Base-by-base conservation (phyloP, 2,888 invertebrate genomes). In the Macropis europaea region DNA sequence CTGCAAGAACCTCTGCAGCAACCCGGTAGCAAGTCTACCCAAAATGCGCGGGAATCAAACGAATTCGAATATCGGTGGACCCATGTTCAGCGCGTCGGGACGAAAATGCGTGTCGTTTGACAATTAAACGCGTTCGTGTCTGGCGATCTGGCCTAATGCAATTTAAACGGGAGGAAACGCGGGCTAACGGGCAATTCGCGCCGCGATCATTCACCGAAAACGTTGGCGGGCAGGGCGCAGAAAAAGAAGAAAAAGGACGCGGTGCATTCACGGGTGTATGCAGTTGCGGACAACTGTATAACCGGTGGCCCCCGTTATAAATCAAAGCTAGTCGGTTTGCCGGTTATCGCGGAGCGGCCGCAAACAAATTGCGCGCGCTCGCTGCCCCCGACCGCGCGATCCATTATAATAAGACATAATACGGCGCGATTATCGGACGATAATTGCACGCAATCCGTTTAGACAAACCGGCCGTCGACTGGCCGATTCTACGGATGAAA, bases 331-430 rank as follows among this genome's bases (percentile, higher is more conserved):
- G 56, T 45, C 62, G 54, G 36, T 40, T 43, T 22, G 38, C 47
- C 28, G 50, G 43, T 40, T 53, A 72, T 71, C 48, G 50, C 40
- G 62, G 24, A 52, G 30, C 22, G 26, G 22, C 61, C 71, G 45
- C 71, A 52, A 71, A 72, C 52, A 56, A 62, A 72, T 72, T 52
- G 53, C 62, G 19, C 28, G 9, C 26, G 6, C 42, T 26, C 30
- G 32, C 30, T 11, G n/a, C 17, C 26, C 2, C n/a, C 17, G 15
- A 36, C n/a, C 15, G 9, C 22, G 26, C 70, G 60, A 48, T 48
- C 48, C 45, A 52, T 48, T 38, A 48, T 53, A 69, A 70, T 60
- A 60, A 60, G 53, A 47, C 43, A 69, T 70, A 68, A 70, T 68
- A 59, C 28, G 59, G 22, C 24, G 9, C 34, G 45, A 69, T 68